phyloP scores from a whole-genome alignment of 2,113 vertebrate genomes.

The Pogona vitticeps region DNA sequence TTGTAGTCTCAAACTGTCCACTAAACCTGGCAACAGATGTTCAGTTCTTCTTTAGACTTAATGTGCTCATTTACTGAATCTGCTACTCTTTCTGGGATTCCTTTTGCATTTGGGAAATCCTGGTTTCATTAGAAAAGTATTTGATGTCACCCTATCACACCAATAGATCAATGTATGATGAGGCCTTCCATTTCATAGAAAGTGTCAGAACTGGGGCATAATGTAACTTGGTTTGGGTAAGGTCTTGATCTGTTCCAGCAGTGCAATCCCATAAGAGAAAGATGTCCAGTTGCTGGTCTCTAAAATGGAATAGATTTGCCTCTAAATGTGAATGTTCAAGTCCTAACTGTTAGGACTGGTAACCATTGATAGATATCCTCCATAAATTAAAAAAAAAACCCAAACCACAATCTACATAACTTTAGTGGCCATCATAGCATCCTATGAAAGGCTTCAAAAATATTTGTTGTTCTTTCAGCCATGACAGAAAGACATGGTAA shows the following conservation, averaged over 20 bases:
- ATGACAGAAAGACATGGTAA: neutral
- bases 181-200: too few relatives aligned
- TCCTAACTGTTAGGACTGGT: neutral
- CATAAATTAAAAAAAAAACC: neutral
- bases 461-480: neutral
- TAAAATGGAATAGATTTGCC: neutral
- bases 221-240: neutral
- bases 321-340: neutral
- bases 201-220: too few relatives aligned
- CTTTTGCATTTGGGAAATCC: neutral
- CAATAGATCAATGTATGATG: too few relatives aligned
- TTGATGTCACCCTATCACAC: neutral
- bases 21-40: neutral
- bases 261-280: neutral
- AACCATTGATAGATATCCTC: neutral
- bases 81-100: neutral
- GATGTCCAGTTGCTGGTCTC: neutral
- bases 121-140: neutral
- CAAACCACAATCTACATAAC: neutral
- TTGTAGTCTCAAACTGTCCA: neutral
- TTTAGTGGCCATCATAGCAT: neutral
- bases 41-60: neutral
- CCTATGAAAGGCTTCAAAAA: conserved; percentile 14
- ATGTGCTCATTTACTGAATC: neutral
- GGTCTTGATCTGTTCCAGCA: neutral